These are phyloP conservation scores for Akabosia matsudoensis DNA, from an alignment of 1,140 invertebrate species.

Conservation along the genomic window DNA sequence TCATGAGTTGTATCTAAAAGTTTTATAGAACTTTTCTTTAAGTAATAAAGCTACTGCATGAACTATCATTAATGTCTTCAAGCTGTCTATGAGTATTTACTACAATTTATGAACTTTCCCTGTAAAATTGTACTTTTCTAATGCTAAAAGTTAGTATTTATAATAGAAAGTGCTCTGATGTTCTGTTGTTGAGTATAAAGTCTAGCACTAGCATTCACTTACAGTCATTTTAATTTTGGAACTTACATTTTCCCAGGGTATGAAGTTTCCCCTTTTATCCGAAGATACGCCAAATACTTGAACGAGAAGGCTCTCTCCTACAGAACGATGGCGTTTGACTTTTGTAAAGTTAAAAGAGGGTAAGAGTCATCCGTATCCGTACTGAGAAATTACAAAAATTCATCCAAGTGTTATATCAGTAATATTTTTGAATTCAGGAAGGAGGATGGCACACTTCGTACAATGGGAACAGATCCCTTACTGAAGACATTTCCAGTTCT, in stretches of 20 bases:
- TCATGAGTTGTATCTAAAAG: too few species aligned
- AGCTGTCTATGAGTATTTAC: too few species aligned
- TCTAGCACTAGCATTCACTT: not conserved
- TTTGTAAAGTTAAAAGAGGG: constrained; percentile 99
- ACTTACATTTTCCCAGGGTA: constrained; percentile 71
- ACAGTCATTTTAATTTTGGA: not conserved
- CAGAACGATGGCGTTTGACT: constrained; percentile 97
- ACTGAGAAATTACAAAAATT: not conserved
- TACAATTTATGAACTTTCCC: too few species aligned
- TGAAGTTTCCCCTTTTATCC: constrained; percentile 99
- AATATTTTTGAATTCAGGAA: constrained; percentile 65
- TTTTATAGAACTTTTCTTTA: too few species aligned
- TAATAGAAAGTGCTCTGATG: too few species aligned
- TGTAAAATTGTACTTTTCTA: too few species aligned
- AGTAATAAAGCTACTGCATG: too few species aligned
- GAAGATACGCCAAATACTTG: constrained; percentile 96
- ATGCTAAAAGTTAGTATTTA: too few species aligned
- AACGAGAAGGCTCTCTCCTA: constrained; percentile 99
- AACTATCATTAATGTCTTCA: too few species aligned
- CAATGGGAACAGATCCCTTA: constrained; percentile 96
- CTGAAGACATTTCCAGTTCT: constrained; percentile 94
- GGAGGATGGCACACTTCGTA: constrained; percentile 92
- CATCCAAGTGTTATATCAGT: not conserved
- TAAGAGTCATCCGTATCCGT: constrained; percentile 56
- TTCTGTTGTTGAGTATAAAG: too few species aligned